These are phyloP conservation scores for Troilus luridus DNA, from an alignment of 2,888 invertebrate species.

Conservation along the genomic window DNA sequence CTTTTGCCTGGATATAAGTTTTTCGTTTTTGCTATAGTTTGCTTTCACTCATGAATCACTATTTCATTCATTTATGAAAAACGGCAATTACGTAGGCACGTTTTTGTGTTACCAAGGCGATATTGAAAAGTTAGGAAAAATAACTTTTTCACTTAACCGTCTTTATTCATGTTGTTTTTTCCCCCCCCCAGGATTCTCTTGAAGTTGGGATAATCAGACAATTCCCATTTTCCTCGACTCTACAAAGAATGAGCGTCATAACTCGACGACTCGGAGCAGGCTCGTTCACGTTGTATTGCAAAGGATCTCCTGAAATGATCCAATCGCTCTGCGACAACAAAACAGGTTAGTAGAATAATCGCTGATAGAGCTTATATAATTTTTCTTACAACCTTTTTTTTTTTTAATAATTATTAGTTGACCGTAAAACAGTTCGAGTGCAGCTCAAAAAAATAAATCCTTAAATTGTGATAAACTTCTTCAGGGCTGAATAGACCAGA, in stretches of 20 bases:
- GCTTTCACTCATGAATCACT: too few species aligned
- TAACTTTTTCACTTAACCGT: background rate
- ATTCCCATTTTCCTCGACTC: conserved; percentile 88
- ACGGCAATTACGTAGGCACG: too few species aligned
- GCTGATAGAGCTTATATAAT: background rate
- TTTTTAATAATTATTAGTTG: conserved; percentile 61
- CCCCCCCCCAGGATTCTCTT: conserved; percentile 70
- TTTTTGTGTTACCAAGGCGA: background rate
- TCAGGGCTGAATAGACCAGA: too few species aligned
- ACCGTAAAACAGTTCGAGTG: too few species aligned
- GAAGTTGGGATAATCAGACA: conserved; percentile 89
- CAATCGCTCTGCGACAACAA: conserved; percentile 76
- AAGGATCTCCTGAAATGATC: conserved; percentile 95
- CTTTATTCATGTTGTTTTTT: conserved; percentile 5
- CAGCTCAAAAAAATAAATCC: too few species aligned
- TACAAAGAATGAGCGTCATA: conserved; percentile 93
- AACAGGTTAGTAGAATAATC: conserved; percentile 54
- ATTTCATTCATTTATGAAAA: too few species aligned
- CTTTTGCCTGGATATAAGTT: too few species aligned
- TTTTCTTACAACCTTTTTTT: background rate
- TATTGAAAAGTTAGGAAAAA: background rate
- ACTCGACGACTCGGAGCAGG: conserved; percentile 81
- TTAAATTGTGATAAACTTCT: too few species aligned
- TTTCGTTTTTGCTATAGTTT: too few species aligned
- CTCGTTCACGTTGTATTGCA: conserved; percentile 86